Conservation (phyloP, 1,140 invertebrate species). For the Adelges cooleyi region DNA sequence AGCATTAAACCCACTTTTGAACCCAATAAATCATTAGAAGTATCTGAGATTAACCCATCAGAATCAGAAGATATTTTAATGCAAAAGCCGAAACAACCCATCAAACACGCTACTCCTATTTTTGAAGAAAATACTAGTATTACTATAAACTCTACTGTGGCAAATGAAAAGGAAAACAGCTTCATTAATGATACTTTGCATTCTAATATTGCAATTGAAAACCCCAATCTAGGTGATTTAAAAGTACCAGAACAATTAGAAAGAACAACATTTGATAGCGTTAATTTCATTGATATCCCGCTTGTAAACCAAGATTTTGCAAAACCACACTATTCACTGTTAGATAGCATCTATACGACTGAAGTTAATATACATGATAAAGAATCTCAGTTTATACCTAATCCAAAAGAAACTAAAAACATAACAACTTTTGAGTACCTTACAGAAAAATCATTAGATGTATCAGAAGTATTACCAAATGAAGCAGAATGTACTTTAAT, state of each 20-base stretch:
- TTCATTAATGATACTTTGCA: background rate
- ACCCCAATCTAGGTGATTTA: background rate
- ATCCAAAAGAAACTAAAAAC: background rate
- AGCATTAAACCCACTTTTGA: background rate
- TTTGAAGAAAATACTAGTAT: background rate
- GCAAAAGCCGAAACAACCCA: background rate
- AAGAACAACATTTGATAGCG: background rate
- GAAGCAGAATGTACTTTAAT: background rate
- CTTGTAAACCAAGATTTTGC: background rate
- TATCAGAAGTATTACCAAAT: background rate
- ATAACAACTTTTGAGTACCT: background rate
- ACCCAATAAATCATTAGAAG: background rate
- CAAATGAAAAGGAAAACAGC: constrained; percentile 5
- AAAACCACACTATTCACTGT: background rate
- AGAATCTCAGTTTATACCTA: background rate
- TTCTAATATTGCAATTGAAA: background rate
- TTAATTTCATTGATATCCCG: background rate
- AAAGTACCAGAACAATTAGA: constrained; percentile 3
- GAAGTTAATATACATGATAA: background rate
- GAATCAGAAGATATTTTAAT: background rate
- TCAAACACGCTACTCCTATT: background rate
- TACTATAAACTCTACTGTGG: background rate
- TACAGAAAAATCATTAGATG: background rate
- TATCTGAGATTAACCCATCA: constrained; percentile 3
- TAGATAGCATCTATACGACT: background rate